phyloP scores from a whole-genome alignment of 2,888 invertebrate species.

The Eurytoma adleriae region DNA sequence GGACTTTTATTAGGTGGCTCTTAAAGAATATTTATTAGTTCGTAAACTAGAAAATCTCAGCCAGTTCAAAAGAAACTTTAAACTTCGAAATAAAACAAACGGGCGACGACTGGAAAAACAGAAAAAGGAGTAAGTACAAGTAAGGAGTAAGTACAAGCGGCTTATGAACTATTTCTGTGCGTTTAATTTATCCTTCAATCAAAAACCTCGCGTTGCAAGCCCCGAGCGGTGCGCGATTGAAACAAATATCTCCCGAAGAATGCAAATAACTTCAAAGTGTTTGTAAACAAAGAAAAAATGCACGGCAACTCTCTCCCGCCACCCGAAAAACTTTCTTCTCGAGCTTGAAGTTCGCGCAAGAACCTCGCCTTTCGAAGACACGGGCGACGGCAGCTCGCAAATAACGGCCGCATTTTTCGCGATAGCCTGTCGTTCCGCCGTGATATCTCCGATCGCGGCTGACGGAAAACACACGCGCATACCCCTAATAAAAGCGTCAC shows the following conservation, averaged over 20 bases:
- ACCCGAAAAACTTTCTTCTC: too few relatives aligned
- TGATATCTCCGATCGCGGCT: neutral
- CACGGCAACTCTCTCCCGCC: neutral
- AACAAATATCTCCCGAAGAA: neutral
- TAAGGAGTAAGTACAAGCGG: too few relatives aligned
- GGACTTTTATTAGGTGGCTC: conserved; percentile 8
- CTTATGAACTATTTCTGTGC: too few relatives aligned
- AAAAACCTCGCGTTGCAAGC: neutral
- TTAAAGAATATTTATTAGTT: conserved; percentile 9
- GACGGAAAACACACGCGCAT: neutral
- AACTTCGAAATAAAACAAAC: too few relatives aligned
- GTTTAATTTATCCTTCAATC: neutral
- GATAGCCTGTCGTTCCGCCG: neutral
- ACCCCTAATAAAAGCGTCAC: conserved; percentile 24
- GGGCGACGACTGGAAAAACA: neutral
- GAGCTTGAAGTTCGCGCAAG: neutral
- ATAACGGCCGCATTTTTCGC: too few relatives aligned
- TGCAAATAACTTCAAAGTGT: neutral
- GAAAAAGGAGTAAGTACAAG: conserved; percentile 9
- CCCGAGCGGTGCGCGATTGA: neutral
- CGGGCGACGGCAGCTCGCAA: neutral
- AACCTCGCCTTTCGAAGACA: neutral
- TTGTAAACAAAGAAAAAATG: neutral
- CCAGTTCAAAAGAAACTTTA: too few relatives aligned
- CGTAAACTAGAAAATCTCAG: conserved; percentile 16